A percentile compares a stretch with the other conserved stretches of the same genome.
phyloP scores from a whole-genome alignment of 2,113 vertebrate genomes.

The Corvus hawaiiensis region DNA sequence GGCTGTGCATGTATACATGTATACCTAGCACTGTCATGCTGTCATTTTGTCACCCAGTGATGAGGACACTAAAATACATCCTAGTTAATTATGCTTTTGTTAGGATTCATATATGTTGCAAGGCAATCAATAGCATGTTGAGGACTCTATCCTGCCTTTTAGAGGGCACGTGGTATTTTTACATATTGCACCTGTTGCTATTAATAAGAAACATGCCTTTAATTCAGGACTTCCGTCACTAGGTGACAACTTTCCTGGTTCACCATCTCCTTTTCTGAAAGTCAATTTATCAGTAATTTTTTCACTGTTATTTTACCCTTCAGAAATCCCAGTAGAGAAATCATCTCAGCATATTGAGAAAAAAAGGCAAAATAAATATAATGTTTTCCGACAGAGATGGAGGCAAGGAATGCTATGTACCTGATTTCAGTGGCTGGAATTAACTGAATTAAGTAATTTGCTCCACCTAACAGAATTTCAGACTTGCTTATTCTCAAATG shows the following conservation, averaged over 20 bases:
- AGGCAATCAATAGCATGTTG: neutral
- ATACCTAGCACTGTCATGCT: neutral
- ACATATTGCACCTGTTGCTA: neutral
- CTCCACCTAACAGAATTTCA: neutral
- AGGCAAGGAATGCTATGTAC: neutral
- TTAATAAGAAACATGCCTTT: neutral
- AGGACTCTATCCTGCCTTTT: neutral
- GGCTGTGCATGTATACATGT: too few species aligned
- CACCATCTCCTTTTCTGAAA: neutral
- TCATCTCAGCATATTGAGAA: neutral
- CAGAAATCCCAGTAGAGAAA: neutral
- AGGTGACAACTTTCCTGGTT: neutral
- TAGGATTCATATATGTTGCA: neutral
- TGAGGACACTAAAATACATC: neutral
- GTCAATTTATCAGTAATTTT: neutral
- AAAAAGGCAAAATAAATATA: slow-evolving; percentile 36
- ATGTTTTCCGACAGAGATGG: neutral
- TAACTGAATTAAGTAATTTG: neutral
- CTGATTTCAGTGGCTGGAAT: neutral
- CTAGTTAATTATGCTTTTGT: neutral
- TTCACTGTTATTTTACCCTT: neutral
- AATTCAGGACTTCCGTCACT: neutral
- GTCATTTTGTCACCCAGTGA: neutral
- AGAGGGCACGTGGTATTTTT: neutral
- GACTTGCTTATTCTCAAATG: neutral